A percentile compares a stretch with the other conserved stretches of the same genome.
Evolutionary conservation across 2,888 invertebrate species (phyloP).

Genomic region (Minunthozetes semirufus): DNA sequence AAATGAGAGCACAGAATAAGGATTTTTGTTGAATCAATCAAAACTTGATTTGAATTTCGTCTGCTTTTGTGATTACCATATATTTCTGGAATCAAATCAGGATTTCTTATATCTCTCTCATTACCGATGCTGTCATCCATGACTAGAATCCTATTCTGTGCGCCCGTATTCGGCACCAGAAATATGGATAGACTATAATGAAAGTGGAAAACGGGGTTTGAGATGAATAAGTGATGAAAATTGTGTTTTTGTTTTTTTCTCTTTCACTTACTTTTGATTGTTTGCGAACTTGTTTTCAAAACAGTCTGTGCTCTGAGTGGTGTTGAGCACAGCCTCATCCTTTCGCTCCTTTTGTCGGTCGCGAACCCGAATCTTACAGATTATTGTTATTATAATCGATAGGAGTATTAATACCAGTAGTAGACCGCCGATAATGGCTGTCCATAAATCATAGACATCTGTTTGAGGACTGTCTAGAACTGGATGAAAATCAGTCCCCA

Average conservation of each 20-base stretch:
- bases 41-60: not conserved
- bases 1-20: not conserved
- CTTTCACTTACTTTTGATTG: constrained; percentile 10
- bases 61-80: constrained; percentile 1
- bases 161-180: not conserved
- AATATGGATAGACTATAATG: not conserved
- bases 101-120: constrained; percentile 6
- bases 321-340: no score
- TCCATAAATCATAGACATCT: not conserved
- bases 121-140: not conserved
- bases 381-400: not conserved
- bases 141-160: not conserved
- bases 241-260: not conserved
- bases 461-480: not conserved
- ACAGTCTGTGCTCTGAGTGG: not conserved
- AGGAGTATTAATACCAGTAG: not conserved
- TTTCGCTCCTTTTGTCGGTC: not conserved
- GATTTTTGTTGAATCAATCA: not conserved
- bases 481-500: not conserved
- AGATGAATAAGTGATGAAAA: not conserved
- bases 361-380: not conserved
- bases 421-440: not conserved
- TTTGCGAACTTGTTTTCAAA: not conserved
- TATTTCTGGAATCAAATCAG: constrained; percentile 21
- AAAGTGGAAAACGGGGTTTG: not conserved